A percentile compares a stretch with the other conserved stretches of the same genome.
These are phyloP conservation scores for Rhinopomastus cyanomelas DNA, from an alignment of 2,113 vertebrate species.

Conservation along the genomic window DNA sequence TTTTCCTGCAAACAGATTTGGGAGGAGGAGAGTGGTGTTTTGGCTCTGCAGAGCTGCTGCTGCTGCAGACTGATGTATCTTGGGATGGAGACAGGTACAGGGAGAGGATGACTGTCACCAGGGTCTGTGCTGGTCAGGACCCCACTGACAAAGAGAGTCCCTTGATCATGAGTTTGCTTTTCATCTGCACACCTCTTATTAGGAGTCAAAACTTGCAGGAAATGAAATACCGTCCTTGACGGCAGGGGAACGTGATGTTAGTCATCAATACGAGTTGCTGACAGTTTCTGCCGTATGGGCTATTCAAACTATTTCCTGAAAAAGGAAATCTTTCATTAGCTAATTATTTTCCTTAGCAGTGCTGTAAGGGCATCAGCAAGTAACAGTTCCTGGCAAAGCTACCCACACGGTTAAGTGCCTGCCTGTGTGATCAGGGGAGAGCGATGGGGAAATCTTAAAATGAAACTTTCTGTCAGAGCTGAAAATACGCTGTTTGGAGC, in stretches of 20 bases:
- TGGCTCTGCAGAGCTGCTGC: neutral
- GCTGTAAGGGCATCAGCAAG: neutral
- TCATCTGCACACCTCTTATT: neutral
- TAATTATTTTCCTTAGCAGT: slow-evolving; percentile 32
- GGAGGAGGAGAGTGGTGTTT: neutral
- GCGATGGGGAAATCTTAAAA: neutral
- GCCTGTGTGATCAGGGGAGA: neutral
- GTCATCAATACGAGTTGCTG: neutral
- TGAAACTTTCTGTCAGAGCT: neutral
- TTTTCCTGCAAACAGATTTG: neutral
- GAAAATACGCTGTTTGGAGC: neutral
- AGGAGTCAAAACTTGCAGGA: slow-evolving; percentile 1
- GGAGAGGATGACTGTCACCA: neutral
- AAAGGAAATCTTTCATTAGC: slow-evolving; percentile 52
- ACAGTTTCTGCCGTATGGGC: neutral
- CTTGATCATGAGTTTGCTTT: neutral
- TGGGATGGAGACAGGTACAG: neutral
- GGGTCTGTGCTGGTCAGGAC: neutral
- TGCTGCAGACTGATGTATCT: neutral
- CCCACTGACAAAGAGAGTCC: neutral
- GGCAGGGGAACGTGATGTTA: neutral
- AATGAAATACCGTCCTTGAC: slow-evolving; percentile 9
- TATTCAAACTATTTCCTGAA: slow-evolving; percentile 22
- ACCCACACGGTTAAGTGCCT: neutral
- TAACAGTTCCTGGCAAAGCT: slow-evolving; percentile 21